Percentiles rank a stretch among this genome's conserved stretches.
These are phyloP conservation scores for Somateria mollissima DNA, from an alignment of 2,797 vertebrate species.

Conservation along the genomic window DNA sequence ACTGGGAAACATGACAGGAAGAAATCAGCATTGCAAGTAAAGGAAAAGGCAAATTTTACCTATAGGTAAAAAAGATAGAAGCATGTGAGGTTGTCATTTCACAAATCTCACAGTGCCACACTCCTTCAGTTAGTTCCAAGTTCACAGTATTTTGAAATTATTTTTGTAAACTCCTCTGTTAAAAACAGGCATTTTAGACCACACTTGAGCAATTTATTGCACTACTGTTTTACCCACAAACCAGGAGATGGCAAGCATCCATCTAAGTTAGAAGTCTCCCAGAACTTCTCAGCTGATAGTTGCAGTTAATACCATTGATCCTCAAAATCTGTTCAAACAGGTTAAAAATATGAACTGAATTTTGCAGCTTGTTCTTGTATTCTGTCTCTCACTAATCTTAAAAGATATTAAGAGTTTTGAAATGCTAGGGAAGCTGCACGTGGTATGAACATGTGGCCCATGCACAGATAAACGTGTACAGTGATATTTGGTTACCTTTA, in stretches of 20 bases:
- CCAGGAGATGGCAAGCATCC: rapidly evolving
- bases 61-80: not conserved
- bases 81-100: not conserved
- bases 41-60: not conserved
- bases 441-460: not conserved
- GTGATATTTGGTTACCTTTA: not conserved
- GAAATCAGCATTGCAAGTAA: not conserved
- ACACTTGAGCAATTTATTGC: not conserved
- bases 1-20: not conserved
- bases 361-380: not conserved
- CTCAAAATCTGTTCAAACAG: not conserved
- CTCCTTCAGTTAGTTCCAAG: not conserved
- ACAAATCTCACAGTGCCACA: not conserved
- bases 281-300: not conserved
- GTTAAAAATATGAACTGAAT: not conserved
- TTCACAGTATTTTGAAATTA: not conserved
- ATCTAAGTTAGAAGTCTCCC: not conserved
- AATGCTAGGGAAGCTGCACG: not conserved
- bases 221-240: not conserved
- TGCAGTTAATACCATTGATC: not conserved
- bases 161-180: not conserved
- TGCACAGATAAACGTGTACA: not conserved
- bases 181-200: not conserved
- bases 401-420: not conserved
- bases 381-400: not conserved